phyloP scores from a whole-genome alignment of 2,113 vertebrate species.

The Cichladusa arquata region DNA sequence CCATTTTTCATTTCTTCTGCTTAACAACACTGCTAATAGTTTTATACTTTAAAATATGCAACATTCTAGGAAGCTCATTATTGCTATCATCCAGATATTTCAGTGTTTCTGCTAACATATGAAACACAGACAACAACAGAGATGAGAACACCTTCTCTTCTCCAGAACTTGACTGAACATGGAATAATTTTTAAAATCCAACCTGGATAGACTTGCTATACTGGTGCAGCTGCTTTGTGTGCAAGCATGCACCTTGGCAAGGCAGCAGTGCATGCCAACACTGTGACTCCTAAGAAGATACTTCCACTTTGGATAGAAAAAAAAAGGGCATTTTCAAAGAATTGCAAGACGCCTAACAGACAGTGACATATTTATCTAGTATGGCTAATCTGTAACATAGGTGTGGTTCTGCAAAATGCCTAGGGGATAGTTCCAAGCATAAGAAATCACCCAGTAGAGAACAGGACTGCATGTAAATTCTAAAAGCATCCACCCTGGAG shows the following conservation, averaged over 20 bases:
- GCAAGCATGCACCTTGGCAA: neutral
- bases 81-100: neutral
- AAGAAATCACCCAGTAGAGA: neutral
- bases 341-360: neutral
- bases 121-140: neutral
- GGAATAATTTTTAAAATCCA: neutral
- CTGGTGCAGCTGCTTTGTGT: slow-evolving; percentile 5
- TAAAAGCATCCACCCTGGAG: neutral
- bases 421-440: neutral
- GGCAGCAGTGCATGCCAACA: neutral
- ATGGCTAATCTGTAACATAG: neutral
- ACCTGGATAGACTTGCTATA: slow-evolving; percentile 11
- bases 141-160: neutral
- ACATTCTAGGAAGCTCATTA: neutral
- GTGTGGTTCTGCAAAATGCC: neutral
- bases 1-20: neutral
- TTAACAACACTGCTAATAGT: neutral
- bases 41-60: neutral
- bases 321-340: neutral
- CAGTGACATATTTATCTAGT: neutral
- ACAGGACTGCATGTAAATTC: neutral
- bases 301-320: neutral
- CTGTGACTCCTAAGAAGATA: neutral
- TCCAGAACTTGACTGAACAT: neutral
- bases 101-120: neutral